Conservation (phyloP, 2,797 vertebrate species). For the Peromyscus melanophrys region DNA sequence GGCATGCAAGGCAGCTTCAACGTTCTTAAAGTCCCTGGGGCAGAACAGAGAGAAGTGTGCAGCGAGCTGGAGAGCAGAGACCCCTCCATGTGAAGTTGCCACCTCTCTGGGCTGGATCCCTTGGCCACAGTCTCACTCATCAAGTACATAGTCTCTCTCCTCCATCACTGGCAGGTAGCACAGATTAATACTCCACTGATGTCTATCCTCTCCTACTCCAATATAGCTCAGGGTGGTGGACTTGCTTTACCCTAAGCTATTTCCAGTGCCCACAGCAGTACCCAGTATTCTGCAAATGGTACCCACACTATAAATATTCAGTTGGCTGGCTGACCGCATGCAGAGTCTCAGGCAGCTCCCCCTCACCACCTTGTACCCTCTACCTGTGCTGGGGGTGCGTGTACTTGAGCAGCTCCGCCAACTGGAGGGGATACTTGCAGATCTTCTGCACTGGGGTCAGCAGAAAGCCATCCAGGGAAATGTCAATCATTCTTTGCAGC, state of each 20-base stretch:
- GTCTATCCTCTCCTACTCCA: too few species aligned
- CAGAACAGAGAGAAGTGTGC: not conserved
- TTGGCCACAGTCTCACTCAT: not conserved
- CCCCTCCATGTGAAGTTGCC: not conserved
- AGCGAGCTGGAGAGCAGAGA: not conserved
- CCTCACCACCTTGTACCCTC: not conserved
- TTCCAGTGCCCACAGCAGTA: not conserved
- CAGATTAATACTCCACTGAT: too few species aligned
- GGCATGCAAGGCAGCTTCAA: conserved; percentile 96
- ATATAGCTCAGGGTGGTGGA: not conserved
- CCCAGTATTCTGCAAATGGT: not conserved
- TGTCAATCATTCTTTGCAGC: conserved; percentile 98
- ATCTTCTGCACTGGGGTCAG: conserved; percentile 99
- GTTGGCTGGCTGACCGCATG: too few species aligned
- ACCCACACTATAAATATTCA: not conserved
- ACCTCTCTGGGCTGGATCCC: not conserved
- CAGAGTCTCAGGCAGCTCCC: not conserved
- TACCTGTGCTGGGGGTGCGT: conserved; percentile 96
- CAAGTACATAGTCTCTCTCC: not conserved
- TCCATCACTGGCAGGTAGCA: not conserved
- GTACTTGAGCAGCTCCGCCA: conserved; percentile 97
- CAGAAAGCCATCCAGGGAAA: conserved; percentile 97
- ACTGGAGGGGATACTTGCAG: conserved; percentile 98
- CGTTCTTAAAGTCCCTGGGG: conserved; percentile 96
- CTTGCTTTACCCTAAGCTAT: not conserved